A percentile compares a stretch with the other conserved stretches of the same genome.
These are phyloP conservation scores for Macropodus opercularis DNA, from an alignment of 2,797 vertebrate species.

Conservation along the genomic window DNA sequence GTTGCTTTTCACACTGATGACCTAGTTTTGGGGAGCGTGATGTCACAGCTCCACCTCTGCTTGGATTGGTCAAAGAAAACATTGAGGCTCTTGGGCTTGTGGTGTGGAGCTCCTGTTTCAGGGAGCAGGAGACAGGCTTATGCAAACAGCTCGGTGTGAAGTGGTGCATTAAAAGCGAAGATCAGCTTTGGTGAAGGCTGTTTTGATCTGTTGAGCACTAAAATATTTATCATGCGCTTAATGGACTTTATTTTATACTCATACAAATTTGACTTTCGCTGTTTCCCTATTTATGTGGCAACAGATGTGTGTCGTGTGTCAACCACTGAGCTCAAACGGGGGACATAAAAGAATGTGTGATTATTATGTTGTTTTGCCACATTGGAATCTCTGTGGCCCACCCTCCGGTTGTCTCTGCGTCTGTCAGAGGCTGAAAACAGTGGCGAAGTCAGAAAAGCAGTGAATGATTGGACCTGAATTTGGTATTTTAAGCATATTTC, in stretches of 20 bases:
- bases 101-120: background rate
- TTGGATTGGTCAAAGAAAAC: conserved; percentile 42
- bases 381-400: background rate
- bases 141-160: background rate
- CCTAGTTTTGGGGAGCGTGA: background rate
- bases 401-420: background rate
- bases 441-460: too few species aligned
- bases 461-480: too few species aligned
- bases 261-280: too few species aligned
- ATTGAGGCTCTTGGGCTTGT: conserved; percentile 24
- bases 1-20: conserved; percentile 3
- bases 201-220: too few species aligned
- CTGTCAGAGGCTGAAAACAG: background rate
- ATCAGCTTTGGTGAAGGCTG: background rate
- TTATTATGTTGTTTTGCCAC: background rate
- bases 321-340: too few species aligned
- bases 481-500: too few species aligned
- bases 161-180: too few species aligned
- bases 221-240: too few species aligned
- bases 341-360: too few species aligned
- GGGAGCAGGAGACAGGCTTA: conserved; percentile 1
- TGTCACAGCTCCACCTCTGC: conserved; percentile 11
- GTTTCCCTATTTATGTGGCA: too few species aligned
- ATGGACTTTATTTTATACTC: too few species aligned
- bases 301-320: too few species aligned